Evolutionary conservation across 2,113 vertebrate species (phyloP), one percentile per base, ranked within the genome.

Genomic region (Montifringilla adamsi): DNA sequence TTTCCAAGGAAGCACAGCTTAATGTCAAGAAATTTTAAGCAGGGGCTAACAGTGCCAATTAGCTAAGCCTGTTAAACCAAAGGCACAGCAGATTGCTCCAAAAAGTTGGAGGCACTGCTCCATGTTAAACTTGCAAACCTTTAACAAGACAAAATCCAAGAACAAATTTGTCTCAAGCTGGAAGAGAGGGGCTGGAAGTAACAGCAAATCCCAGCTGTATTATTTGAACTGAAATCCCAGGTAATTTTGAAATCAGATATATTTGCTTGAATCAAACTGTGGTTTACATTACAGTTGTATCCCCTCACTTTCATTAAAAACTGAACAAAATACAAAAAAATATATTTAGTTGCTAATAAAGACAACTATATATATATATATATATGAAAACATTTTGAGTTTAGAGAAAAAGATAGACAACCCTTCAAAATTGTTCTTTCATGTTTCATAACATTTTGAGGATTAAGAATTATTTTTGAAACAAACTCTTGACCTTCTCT

Each of bases 1-100:
- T 70, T 96, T 90, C 80, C 69, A 78, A 66, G 58, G 35, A 90
- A 31, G 46, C 56, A 55, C 21, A 64, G 87, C 66, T 94, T 95
- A 91, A 73, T 60, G 73, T 94, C 91, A 93, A 82, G 77, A 86
- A 87, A 82, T 89, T 87, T 87, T 73, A 83, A 95, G 49, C 11
- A 53, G 3, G 3, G 66, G 33, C 69, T 94, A 90, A 70, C 47
- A 69, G 58, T 58, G 72, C 27, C 62, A n/a, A 59, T 70, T 55
- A 87, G 59, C 52, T 53, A 73, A 58, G 84, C 52, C 37, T 72
- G 49, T 79, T 83, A 68, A 74, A 84, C 44, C 23, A 67, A 52
- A 85, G 53, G 39, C 58, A 78, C 1, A 0, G 37, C 28, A 79
- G 41, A 74, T 23, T 33, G n/a, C 53, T 73, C 33, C 56, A 84